Percentiles rank a stretch among this genome's conserved stretches.
phyloP scores from a whole-genome alignment of 2,888 invertebrate species.

The Thereva nobilitata region DNA sequence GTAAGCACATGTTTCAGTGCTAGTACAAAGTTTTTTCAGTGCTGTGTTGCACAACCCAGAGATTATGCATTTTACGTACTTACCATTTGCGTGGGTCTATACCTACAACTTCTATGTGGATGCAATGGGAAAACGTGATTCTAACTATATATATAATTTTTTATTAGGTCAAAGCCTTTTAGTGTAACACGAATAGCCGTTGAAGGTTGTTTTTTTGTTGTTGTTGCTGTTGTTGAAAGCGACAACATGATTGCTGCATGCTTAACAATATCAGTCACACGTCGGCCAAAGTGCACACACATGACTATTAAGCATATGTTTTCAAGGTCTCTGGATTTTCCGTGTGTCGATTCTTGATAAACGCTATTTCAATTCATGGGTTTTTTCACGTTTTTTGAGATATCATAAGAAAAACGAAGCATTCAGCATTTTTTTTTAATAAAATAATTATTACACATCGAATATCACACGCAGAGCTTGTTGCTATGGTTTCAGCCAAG shows the following conservation, averaged over 20 bases:
- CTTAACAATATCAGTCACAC: background rate
- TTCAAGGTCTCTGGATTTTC: background rate
- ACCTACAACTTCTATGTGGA: background rate
- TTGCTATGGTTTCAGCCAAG: too few species aligned
- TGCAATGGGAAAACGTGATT: constrained; percentile 24
- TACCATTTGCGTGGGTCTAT: background rate
- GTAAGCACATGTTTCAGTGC: too few species aligned
- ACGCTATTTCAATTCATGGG: too few species aligned
- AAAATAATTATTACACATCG: too few species aligned
- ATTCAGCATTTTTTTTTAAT: too few species aligned
- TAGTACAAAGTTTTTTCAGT: too few species aligned
- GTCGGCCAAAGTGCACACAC: background rate
- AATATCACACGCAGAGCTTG: too few species aligned
- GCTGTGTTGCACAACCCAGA: constrained; percentile 4
- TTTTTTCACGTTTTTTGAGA: too few species aligned
- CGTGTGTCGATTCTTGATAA: background rate
- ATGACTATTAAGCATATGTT: background rate
- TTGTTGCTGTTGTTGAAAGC: constrained; percentile 1
- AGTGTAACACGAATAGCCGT: background rate
- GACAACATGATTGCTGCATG: background rate
- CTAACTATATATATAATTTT: background rate
- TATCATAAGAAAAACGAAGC: too few species aligned
- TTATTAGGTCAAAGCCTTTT: constrained; percentile 33
- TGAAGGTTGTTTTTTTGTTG: background rate
- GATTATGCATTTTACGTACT: background rate